phyloP scores from a whole-genome alignment of 1,140 invertebrate genomes.

The Chrysoperla carnea region DNA sequence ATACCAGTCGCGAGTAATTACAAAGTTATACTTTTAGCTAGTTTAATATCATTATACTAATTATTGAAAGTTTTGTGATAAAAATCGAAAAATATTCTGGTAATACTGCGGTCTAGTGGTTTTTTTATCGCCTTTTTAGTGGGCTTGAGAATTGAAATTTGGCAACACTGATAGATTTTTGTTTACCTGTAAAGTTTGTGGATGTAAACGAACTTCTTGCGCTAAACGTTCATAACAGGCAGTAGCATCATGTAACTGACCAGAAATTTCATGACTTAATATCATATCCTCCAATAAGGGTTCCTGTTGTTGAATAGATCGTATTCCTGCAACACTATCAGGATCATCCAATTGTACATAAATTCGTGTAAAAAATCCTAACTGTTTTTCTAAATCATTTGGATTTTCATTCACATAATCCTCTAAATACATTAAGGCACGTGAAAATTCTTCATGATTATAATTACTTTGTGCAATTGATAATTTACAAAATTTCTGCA shows the following conservation, averaged over 20 bases:
- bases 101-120: too few species aligned
- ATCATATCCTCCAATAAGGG: constrained; percentile 52
- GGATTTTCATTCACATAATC: constrained; percentile 41
- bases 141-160: too few species aligned
- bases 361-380: constrained; percentile 47
- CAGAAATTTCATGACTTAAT: constrained; percentile 51
- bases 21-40: too few species aligned
- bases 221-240: constrained; percentile 57
- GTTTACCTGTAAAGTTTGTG: constrained; percentile 30
- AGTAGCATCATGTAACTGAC: constrained; percentile 52
- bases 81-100: too few species aligned
- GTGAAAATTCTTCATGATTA: constrained; percentile 48
- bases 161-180: too few species aligned
- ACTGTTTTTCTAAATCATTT: constrained; percentile 34
- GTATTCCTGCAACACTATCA: constrained; percentile 54
- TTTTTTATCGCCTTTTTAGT: too few species aligned
- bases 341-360: constrained; percentile 58
- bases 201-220: constrained; percentile 30
- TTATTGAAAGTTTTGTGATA: too few species aligned
- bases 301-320: constrained; percentile 42
- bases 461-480: constrained; percentile 49
- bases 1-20: too few species aligned
- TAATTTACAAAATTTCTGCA: constrained; percentile 41
- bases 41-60: too few species aligned
- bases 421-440: constrained; percentile 56